Base-by-base conservation (phyloP, 2,113 vertebrate genomes). In the Philantomba maxwellii region DNA sequence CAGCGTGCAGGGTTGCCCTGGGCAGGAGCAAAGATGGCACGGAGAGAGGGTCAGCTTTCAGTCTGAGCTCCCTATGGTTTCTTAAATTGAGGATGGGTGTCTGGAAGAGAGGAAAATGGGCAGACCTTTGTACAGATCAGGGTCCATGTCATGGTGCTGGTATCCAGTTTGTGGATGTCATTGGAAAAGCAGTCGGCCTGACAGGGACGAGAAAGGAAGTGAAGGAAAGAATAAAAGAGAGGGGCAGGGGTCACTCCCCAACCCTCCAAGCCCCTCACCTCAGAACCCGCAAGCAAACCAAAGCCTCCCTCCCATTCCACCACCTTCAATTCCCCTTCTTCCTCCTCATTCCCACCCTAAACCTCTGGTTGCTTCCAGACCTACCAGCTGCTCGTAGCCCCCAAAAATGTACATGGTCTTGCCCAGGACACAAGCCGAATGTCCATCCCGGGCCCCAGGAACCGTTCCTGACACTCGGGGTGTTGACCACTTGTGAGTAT, bases 151-250 rank as follows among this genome's bases (percentile, higher is more conserved):
- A 99, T 99, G 97, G 98, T 99, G 96, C 98, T 99, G 90, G 99
- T 99, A 97, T 99, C 99, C 98, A 99, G 97, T 98, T 99, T 99
- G 98, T 99, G 99, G 96, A 99, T 99, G 96, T 99, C 99, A n/a
- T 99, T 99, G 93, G 99, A 99, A 98, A 99, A 99, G 98, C 99
- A 99, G 98, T 99, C 99, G 6, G 99, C 99, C 99, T 99, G 98
- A 57, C 95, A 39, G 21, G 80, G 2, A 77, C 30, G 17, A 89
- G 26, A 75, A 77, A 94, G 47, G 49, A 60, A 90, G 6, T n/a
- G 43, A 45, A 91, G 45, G 66, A 30, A 93, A 45, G 64, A 78
- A 87, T n/a, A 17, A 36, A 8, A 89, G 21, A 77, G 55, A n/a
- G 33, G 19, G 4, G 43, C 75, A 80, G n/a, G 25, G 73, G 80